Base-by-base conservation (phyloP, 2,888 invertebrate genomes). In the Ischnura elegans region DNA sequence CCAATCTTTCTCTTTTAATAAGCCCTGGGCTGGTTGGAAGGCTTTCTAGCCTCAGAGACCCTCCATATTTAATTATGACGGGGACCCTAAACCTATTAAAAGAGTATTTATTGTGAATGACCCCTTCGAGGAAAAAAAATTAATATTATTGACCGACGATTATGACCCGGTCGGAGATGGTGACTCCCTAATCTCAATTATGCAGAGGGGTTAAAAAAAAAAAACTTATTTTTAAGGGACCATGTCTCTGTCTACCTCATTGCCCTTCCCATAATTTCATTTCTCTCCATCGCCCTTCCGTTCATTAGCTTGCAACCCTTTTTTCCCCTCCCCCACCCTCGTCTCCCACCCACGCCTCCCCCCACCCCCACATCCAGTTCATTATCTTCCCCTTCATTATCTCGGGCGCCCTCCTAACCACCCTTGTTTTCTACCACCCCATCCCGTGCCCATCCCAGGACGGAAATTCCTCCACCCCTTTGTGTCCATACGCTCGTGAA, bases 311-410 rank as follows among this genome's bases (percentile, higher is more conserved):
- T n/a, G 10, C 47, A 29, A 47, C 51, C 47, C 87, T 87, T 87
- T 87, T 45, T 13, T 19, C 46, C 43, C 46, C 45, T 43, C 86
- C n/a, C 43, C 0, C 86, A 0, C 45, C 45, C 2, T 45, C 2
- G 3, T 45, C 86, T 8, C 45, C 45, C 86, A 43, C 6, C 86
- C 45, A 13, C 25, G 45, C 6, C 45, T 2, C 45, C 86, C 29
- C 1, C 8, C 76, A 8, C 36, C 13, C 13, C 13, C 86, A 10
- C n/a, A 21, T n/a, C 43, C 86, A 13, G 36, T 76, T 76, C 76
- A 76, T 76, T 76, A 76, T 76, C 76, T 76, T 76, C 76, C 76
- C 76, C 76, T 76, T 76, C 76, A 76, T 76, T 76, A 76, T 76
- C 76, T 36, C 76, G n/a, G n/a, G 45, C n/a, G 86, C 45, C 86